Conservation (phyloP, 2,113 vertebrate species). For the Phrynosoma platyrhinos region DNA sequence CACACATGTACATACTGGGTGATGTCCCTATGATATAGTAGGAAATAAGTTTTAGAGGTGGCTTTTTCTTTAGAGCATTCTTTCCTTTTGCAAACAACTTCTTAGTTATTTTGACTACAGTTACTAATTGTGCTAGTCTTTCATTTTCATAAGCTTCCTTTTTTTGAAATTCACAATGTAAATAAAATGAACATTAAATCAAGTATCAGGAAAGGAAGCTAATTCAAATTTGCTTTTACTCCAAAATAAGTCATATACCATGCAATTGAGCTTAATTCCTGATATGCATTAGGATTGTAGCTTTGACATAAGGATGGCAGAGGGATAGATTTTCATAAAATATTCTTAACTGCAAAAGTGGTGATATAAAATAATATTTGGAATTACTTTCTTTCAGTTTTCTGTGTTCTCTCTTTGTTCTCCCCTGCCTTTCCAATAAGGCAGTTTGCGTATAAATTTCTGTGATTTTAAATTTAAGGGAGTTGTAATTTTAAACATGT, state of each 20-base stretch:
- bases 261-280: background rate
- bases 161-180: background rate
- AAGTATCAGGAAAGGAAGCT: background rate
- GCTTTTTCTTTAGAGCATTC: background rate
- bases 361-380: background rate
- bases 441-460: background rate
- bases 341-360: background rate
- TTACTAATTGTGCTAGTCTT: background rate
- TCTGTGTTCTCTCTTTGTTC: background rate
- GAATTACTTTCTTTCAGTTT: background rate
- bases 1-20: background rate
- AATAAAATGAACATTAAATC: background rate
- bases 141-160: background rate
- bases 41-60: background rate
- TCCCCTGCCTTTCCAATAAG: background rate
- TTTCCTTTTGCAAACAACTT: background rate
- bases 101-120: conserved; percentile 10
- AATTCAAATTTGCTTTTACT: background rate
- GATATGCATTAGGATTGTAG: background rate
- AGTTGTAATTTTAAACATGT: background rate
- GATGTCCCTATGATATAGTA: background rate
- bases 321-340: background rate
- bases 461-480: background rate
- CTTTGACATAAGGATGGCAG: background rate
- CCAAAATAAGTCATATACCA: background rate